A percentile compares a stretch with the other conserved stretches of the same genome.
Conservation (phyloP, 2,113 vertebrate species). For the Python bivittatus region DNA sequence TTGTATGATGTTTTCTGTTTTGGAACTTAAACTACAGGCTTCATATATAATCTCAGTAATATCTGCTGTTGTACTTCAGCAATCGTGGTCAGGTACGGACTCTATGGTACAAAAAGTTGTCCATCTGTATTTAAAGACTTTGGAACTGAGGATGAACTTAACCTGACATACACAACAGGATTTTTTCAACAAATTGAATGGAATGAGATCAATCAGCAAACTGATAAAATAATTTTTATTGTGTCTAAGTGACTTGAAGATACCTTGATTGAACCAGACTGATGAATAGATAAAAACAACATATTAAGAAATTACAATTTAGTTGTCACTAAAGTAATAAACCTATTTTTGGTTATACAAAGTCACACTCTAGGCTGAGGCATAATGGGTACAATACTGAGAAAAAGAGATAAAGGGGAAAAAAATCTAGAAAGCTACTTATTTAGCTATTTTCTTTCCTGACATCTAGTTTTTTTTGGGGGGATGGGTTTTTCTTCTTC, state of each 20-base stretch:
- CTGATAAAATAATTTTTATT: neutral
- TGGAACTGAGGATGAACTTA: neutral
- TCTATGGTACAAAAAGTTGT: too few relatives aligned
- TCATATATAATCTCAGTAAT: too few relatives aligned
- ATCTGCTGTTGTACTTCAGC: too few relatives aligned
- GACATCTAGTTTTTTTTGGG: neutral
- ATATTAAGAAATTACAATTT: neutral
- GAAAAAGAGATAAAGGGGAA: neutral
- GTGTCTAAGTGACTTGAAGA: neutral
- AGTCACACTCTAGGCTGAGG: neutral
- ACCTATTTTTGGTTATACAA: neutral
- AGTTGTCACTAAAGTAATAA: neutral
- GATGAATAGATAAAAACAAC: neutral
- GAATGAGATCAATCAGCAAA: neutral
- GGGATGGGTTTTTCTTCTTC: neutral
- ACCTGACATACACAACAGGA: neutral
- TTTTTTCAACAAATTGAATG: neutral
- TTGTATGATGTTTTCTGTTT: too few relatives aligned
- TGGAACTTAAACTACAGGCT: too few relatives aligned
- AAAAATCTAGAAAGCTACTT: too few relatives aligned
- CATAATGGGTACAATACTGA: neutral
- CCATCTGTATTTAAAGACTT: neutral
- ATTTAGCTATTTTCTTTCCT: neutral
- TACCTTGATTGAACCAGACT: neutral
- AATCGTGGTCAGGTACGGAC: too few relatives aligned